Conservation (phyloP, 2,888 invertebrate species). For the Bhutanitis thaidina region DNA sequence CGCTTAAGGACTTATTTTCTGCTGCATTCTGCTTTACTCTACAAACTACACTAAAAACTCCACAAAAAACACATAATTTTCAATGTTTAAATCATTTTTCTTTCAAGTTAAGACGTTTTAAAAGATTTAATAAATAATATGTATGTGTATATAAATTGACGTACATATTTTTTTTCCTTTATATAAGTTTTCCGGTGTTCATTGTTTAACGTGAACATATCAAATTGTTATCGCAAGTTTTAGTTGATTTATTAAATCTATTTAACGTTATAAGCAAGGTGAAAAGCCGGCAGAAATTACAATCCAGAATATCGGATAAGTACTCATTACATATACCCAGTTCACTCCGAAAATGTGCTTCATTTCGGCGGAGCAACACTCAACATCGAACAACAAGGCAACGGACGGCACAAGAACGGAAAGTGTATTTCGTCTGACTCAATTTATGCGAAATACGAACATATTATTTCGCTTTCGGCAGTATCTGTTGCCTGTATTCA, state of each 20-base stretch:
- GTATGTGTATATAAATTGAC: too few relatives aligned
- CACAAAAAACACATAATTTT: too few relatives aligned
- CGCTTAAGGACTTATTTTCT: too few relatives aligned
- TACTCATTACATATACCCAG: constrained; percentile 12
- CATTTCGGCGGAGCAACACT: constrained; percentile 4
- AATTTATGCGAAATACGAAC: constrained; percentile 17
- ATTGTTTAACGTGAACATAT: too few relatives aligned
- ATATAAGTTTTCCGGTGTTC: too few relatives aligned
- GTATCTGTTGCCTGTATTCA: constrained; percentile 7
- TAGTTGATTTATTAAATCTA: constrained; percentile 16
- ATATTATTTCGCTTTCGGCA: constrained; percentile 12
- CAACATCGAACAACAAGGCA: constrained; percentile 15
- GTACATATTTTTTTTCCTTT: too few relatives aligned
- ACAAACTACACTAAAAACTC: too few relatives aligned
- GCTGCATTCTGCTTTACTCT: too few relatives aligned
- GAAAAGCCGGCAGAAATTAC: constrained; percentile 12
- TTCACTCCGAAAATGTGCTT: constrained; percentile 6
- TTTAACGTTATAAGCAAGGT: constrained; percentile 10
- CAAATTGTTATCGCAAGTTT: not conserved
- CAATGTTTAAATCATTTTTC: too few relatives aligned
- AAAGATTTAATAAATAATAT: too few relatives aligned
- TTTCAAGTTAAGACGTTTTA: too few relatives aligned
- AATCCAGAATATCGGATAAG: constrained; percentile 1
- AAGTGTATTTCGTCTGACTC: constrained; percentile 17
- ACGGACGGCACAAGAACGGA: constrained; percentile 7